Evolutionary conservation across 2,113 vertebrate species (phyloP), one percentile per base, ranked within the genome.

Genomic region (Lophochroa leadbeateri): DNA sequence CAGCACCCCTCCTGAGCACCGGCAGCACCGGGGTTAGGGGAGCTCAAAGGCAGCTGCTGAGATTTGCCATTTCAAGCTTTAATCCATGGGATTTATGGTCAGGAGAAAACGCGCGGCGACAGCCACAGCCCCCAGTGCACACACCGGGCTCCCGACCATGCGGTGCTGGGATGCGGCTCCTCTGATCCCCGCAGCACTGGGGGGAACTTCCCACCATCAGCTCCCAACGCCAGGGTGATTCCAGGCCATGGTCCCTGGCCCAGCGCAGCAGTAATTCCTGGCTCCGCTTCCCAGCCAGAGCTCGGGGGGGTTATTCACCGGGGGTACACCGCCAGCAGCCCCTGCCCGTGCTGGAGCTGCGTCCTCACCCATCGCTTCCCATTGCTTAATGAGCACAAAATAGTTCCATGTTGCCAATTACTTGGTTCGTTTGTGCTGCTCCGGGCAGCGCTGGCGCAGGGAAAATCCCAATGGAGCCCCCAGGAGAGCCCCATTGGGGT

Each of bases 331-430:
- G 2, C 39, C 21, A 1, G 47, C 75, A 49, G 37, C 53, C 81
- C 28, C 57, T 24, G 37, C 72, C 83, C 13, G 9, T 6, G 4
- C n/a, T 3, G 24, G 52, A 27, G 47, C 28, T 13, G 23, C 55
- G 35, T 13, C 82, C 86, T 64, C 61, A 4, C 89, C 86, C 68
- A 5, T 65, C 10, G 41, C 77, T 90, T 93, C 89, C 80, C 77
- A 9, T 47, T 35, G 87, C 90, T 85, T 96, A 96, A 97, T 95
- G 90, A 97, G 97, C 96, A 94, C 94, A 94, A 96, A 96, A 96
- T 93, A 94, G 95, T 96, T 95, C 95, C 96, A 94, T 97, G 94
- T 97, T 78, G 91, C 94, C 95, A 97, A 97, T 97, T 97, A 97
- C 94, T 96, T 95, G 97, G 95, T 97, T 96, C 91, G 35, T 95